Conservation (phyloP, 1,140 invertebrate genomes). For the Drosophila nigrodunni region DNA sequence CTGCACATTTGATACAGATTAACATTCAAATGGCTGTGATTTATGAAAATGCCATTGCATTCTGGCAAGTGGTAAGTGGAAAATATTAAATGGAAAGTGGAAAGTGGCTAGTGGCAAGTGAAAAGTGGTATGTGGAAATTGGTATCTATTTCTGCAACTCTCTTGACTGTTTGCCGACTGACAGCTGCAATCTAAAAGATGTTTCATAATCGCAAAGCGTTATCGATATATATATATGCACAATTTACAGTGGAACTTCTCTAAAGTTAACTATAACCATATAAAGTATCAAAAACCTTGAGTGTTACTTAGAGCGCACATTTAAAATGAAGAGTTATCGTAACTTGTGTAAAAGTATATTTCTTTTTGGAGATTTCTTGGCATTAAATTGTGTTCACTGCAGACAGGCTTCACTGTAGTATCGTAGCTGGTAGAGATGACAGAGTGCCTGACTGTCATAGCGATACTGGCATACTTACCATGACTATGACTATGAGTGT, state of each 20-base stretch:
- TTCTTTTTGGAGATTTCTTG: background rate
- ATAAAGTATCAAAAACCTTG: background rate
- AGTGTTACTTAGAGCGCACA: too few relatives aligned
- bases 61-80: constrained; percentile 15
- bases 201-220: constrained; percentile 54
- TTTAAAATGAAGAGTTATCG: too few relatives aligned
- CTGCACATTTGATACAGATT: constrained; percentile 43
- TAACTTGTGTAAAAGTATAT: too few relatives aligned
- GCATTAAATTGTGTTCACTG: background rate
- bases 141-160: background rate
- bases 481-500: constrained; percentile 8
- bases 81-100: background rate
- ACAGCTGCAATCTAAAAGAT: constrained; percentile 73
- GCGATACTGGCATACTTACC: constrained; percentile 26
- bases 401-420: background rate
- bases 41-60: constrained; percentile 57
- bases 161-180: constrained; percentile 44
- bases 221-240: constrained; percentile 44
- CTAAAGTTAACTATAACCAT: background rate
- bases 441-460: constrained; percentile 25
- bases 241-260: background rate
- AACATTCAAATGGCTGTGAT: constrained; percentile 59
- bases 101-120: constrained; percentile 1
- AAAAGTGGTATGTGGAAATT: constrained; percentile 1
- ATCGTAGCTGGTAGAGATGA: constrained; percentile 61